Evolutionary conservation across 2,888 invertebrate genomes (phyloP), one percentile per base, ranked within the genome.

Genomic region (Schizotus pectinicornis): DNA sequence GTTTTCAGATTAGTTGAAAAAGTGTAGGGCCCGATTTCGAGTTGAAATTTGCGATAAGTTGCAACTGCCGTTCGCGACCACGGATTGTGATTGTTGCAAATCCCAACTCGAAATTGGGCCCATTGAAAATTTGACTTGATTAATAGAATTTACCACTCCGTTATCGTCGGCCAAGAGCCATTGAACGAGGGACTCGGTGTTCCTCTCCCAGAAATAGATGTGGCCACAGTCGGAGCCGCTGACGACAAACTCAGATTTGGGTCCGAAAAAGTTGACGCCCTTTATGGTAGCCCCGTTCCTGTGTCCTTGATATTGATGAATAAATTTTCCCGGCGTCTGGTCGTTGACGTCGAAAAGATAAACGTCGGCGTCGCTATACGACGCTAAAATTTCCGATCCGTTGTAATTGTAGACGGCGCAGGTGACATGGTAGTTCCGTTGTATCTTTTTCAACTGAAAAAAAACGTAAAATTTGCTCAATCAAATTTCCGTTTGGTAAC

Each of bases 221-320:
- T 95, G 86, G 6, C 94, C 91, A 79, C 96, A 96, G 77, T 98
- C 97, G 1, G 95, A 95, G 0, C 98, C 98, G 38, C 95, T 95
- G 7, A 97, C 88, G 1, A 98, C 82, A 76, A 88, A 98, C 78
- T 98, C 92, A 65, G 94, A 94, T 67, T 87, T 86, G 0, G 95
- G 92, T 0, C 98, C 98, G 80, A 93, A 97, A 82, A 94, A 98
- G 71, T 94, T 90, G 0, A 97, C 95, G 0, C 95, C 94, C 79
- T 97, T 97, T 37, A 69, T 68, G 3, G 90, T 90, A 36, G 87
- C 87, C 60, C 85, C 85, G 75, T 90, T 90, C 38, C 88, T 80
- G 71, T 86, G 86, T 0, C 86, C 86, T 62, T 82, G 81, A 72
- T 85, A 86, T 6, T 81, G 79, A 58, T 83, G 83, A 0, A 81